Conservation (phyloP, 2,888 invertebrate genomes). For the Meloe dianella region DNA sequence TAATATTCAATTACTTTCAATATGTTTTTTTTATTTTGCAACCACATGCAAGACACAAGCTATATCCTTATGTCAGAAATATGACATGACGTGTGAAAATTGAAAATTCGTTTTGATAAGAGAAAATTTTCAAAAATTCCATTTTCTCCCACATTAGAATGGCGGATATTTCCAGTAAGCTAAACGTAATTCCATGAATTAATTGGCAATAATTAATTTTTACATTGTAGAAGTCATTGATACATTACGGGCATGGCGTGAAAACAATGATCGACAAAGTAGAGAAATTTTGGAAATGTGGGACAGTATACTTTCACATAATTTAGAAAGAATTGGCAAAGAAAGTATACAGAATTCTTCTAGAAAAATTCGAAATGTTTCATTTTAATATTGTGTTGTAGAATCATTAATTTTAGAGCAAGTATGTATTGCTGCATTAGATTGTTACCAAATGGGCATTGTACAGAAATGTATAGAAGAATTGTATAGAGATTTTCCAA, state of each 20-base stretch:
- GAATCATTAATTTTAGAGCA: slow-evolving; percentile 93
- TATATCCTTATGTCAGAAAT: neutral
- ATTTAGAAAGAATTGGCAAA: slow-evolving; percentile 84
- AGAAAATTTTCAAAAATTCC: slow-evolving; percentile 3
- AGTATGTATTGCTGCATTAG: slow-evolving; percentile 90
- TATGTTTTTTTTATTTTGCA: neutral
- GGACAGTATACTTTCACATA: slow-evolving; percentile 74
- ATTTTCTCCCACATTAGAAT: slow-evolving; percentile 10
- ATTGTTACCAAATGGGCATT: slow-evolving; percentile 78
- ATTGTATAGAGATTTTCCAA: slow-evolving; percentile 84
- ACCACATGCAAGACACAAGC: neutral
- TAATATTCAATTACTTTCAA: neutral
- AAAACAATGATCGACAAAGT: slow-evolving; percentile 88
- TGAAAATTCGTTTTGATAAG: neutral
- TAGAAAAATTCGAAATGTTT: neutral
- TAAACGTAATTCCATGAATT: neutral
- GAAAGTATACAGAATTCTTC: slow-evolving; percentile 68
- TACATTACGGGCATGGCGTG: slow-evolving; percentile 83
- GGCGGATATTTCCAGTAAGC: neutral
- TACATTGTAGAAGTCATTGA: slow-evolving; percentile 43
- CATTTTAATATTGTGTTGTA: slow-evolving; percentile 56
- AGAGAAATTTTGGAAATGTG: slow-evolving; percentile 88
- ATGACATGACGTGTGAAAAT: slow-evolving; percentile 15
- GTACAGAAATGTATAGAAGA: slow-evolving; percentile 79
- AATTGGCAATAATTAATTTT: slow-evolving; percentile 8